Base-by-base conservation (phyloP, 2,888 invertebrate species). In the Folsomia manolachei region DNA sequence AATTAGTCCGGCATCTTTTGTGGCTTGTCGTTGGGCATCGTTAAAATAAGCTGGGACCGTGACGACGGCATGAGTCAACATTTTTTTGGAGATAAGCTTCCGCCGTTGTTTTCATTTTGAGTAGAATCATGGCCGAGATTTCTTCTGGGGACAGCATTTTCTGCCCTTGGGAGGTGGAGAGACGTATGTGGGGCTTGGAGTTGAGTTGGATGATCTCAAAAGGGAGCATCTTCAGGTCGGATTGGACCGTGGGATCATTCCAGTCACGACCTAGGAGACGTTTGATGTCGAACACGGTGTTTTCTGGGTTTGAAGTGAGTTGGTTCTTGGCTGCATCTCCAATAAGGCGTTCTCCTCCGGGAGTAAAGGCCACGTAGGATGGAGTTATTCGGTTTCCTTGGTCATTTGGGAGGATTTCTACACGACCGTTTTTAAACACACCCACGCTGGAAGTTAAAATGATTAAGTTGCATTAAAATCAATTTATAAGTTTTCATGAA, bases 11-110 rank as follows among this genome's bases (percentile, higher is more conserved):
- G 99, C 99, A 86, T 99, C 99, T 84, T 97, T 97, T 71, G 97
- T 98, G 26, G 97, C 97, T 85, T 98, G 98, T 86, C 99, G 90
- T 63, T 99, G 99, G 78, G 97, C 98, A 85, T 99, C 98, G 83
- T 99, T 99, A 90, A 99, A 99, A 85, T 99, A 99, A 27, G 97
- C 96, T 7, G 96, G 97, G 1, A 97, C 96, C 0, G 96, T 97
- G 62, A 97, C 95, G 18, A 96, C 95, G 75, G 94, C 94, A 82
- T 92, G 89, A 0, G 89, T 89, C 19, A 88, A 69, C 21, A n/a
- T 73, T 75, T 69, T 77, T 75, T 9, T 75, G 75, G 11, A 9
- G 39, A 39, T 39, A 39, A 39, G 39, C 14, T 14, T 39, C 39
- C 14, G 39, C 39, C 14, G 39, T 39, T 39, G 4, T 14, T 14